Conservation (phyloP, 2,888 invertebrate species). For the Willowsia nigromaculata region DNA sequence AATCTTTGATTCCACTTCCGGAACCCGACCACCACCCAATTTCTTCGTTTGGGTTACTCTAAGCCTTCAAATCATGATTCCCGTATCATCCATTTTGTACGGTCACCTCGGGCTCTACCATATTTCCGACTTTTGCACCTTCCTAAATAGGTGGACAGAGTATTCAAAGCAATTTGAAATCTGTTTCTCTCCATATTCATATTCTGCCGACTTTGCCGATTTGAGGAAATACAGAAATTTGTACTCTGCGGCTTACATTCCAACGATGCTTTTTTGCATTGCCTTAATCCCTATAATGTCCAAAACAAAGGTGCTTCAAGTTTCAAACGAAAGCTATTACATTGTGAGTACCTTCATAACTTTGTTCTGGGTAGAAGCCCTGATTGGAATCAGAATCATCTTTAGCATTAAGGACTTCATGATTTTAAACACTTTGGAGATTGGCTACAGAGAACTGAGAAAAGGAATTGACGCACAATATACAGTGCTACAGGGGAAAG, state of each 20-base stretch:
- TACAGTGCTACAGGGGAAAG: neutral
- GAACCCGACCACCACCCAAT: neutral
- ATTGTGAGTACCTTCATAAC: neutral
- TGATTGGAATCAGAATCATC: constrained; percentile 6
- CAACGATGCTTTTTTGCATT: neutral
- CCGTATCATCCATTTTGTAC: neutral
- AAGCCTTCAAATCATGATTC: constrained; percentile 24
- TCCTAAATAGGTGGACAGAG: constrained; percentile 34
- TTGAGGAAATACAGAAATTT: neutral
- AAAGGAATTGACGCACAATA: constrained; percentile 41
- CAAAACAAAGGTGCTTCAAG: neutral
- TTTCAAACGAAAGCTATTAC: neutral
- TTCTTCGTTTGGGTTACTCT: constrained; percentile 42
- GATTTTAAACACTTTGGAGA: neutral
- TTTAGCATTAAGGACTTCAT: constrained; percentile 32
- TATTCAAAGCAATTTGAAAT: neutral
- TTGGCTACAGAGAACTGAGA: constrained; percentile 34
- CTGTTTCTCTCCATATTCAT: neutral
- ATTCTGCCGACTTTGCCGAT: neutral
- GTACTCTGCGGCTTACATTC: neutral
- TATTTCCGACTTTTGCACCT: neutral
- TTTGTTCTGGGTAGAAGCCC: neutral
- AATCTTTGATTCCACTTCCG: neutral
- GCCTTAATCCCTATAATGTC: neutral
- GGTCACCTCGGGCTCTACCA: neutral